Evolutionary conservation across 2,888 invertebrate species (phyloP).

Genomic region (Tetragonisca angustula): DNA sequence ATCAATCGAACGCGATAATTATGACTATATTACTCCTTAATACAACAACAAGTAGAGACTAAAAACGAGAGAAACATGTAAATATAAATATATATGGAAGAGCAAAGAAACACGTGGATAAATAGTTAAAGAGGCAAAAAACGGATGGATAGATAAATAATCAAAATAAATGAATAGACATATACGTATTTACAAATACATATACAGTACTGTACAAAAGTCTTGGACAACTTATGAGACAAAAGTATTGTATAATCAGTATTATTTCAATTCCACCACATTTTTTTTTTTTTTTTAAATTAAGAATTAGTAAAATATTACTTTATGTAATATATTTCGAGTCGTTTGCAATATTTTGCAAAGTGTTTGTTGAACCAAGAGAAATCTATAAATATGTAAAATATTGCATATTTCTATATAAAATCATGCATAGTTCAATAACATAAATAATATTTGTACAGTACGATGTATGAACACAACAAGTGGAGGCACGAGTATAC

Average conservation of each 20-base stretch:
- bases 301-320: too few relatives aligned
- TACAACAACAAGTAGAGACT: slow-evolving; percentile 82
- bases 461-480: neutral
- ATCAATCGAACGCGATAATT: slow-evolving; percentile 76
- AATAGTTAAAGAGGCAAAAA: slow-evolving; percentile 35
- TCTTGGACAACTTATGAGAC: neutral
- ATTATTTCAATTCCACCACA: neutral
- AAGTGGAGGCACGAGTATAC: slow-evolving; percentile 14
- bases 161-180: slow-evolving; percentile 31
- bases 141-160: slow-evolving; percentile 39
- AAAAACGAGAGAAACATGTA: slow-evolving; percentile 74
- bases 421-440: neutral
- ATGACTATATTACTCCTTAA: slow-evolving; percentile 82
- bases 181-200: slow-evolving; percentile 39
- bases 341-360: too few relatives aligned
- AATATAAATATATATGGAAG: slow-evolving; percentile 44
- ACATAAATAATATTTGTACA: neutral
- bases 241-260: too few relatives aligned
- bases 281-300: neutral
- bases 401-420: neutral
- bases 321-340: too few relatives aligned
- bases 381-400: neutral
- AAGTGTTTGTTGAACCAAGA: neutral
- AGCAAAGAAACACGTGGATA: slow-evolving; percentile 25
- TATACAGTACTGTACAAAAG: neutral